phyloP scores from a whole-genome alignment of 2,113 vertebrate genomes.

The Synchiropus splendidus region DNA sequence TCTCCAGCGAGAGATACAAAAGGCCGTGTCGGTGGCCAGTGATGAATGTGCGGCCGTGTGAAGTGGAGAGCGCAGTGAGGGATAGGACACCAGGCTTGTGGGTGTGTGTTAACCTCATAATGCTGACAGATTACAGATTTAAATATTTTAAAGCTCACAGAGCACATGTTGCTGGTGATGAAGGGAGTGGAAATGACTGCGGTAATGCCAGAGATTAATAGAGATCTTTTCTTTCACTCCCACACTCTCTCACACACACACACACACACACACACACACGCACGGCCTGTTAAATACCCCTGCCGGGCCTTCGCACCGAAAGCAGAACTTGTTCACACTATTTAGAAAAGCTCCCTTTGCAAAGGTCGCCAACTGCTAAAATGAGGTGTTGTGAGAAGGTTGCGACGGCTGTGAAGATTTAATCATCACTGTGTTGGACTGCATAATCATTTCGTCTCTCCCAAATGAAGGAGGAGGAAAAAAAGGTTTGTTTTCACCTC shows the following conservation, averaged over 20 bases:
- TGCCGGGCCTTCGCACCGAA: too few species aligned
- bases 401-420: too few species aligned
- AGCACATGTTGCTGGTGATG: conserved; percentile 53
- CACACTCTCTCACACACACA: conserved; percentile 8
- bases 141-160: conserved; percentile 68
- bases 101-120: conserved; percentile 55
- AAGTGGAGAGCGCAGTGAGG: conserved; percentile 51
- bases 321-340: too few species aligned
- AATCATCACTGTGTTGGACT: too few species aligned
- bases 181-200: conserved; percentile 57
- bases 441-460: too few species aligned
- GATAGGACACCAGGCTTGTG: conserved; percentile 47
- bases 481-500: too few species aligned
- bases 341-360: too few species aligned
- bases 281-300: too few species aligned
- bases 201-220: conserved; percentile 61
- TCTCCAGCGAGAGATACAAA: conserved; percentile 46
- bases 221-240: conserved; percentile 24
- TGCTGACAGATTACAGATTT: conserved; percentile 69
- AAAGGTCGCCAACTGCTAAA: too few species aligned
- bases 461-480: too few species aligned
- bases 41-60: conserved; percentile 40
- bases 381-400: too few species aligned
- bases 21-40: conserved; percentile 44
- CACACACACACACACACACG: conserved; percentile 6